Base-by-base conservation (phyloP, 2,888 invertebrate genomes). In the Leptopilina myrica region DNA sequence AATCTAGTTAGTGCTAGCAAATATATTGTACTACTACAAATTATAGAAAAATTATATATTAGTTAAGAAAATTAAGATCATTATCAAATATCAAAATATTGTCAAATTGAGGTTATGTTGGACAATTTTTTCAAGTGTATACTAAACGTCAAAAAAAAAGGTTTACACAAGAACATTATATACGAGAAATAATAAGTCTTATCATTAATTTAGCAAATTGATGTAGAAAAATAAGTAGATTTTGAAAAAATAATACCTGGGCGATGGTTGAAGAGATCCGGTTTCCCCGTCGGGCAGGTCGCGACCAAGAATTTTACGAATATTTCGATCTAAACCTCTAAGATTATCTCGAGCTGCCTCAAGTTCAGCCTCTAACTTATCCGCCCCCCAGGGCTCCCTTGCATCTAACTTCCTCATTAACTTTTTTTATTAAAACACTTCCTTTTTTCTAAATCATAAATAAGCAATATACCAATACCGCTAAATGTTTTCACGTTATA, bases 251-350 rank as follows among this genome's bases (percentile, higher is more conserved):
- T n/a, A 76, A 75, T 78, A 88, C 89, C 89, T 88, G 78, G 84
- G 83, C 8, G 85, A 78, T 76, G 83, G 86, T 79, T 89, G 91
- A 20, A 86, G 59, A 7, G 90, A 85, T 53, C 88, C 89, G 84
- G 90, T 91, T 84, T 91, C 92, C 14, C 89, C 89, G 43, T 92
- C 91, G 80, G 91, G 90, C 67, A 91, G 87, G 86, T 92, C 92
- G 78, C 91, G 89, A 78, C 92, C 92, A 64, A 91, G 85, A 77
- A 92, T 91, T 85, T 92, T 92, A 49, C 91, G 87, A 76, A 92
- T 92, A 84, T 90, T 91, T 12, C 87, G 88, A 79, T 92, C 92
- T 64, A 91, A 87, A 62, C 90, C 90, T 65, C 91, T 87, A 12
- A 91, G 87, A 64, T 88, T 90, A 83, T 92, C 91, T 9, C 91